phyloP scores from a whole-genome alignment of 2,113 vertebrate species.

The Platichthys flesus region DNA sequence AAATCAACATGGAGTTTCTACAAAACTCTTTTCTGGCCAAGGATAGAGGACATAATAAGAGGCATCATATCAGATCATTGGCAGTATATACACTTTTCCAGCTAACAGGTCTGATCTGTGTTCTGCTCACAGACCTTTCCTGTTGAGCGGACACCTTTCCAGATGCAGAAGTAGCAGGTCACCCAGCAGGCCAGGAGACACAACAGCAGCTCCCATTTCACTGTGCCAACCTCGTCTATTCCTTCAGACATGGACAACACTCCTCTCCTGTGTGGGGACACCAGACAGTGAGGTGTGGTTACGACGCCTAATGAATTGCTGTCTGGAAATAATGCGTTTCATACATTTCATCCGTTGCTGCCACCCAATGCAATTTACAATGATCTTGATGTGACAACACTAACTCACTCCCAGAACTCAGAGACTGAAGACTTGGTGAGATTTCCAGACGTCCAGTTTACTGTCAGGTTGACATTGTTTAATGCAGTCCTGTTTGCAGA shows the following conservation, averaged over 20 bases:
- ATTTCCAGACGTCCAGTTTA: conserved; percentile 1
- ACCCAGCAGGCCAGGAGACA: no score
- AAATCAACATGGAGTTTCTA: no score
- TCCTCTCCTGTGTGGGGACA: conserved; percentile 79
- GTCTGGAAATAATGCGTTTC: not conserved
- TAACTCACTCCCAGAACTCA: conserved; percentile 76
- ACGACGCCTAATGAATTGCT: not conserved
- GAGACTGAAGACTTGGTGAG: conserved; percentile 41
- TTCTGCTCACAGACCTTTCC: conserved; percentile 58
- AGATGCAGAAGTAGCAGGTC: no score
- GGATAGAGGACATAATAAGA: no score
- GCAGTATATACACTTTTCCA: no score
- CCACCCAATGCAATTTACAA: not conserved
- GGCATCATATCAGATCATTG: no score
- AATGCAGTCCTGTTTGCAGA: conserved; percentile 19
- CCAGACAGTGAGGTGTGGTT: not conserved
- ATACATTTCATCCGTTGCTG: not conserved
- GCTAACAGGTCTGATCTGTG: no score
- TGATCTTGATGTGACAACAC: not conserved
- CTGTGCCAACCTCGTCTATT: no score
- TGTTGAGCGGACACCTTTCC: conserved; percentile 66
- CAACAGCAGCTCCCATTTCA: no score
- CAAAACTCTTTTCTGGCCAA: no score
- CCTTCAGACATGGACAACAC: conserved; percentile 16
- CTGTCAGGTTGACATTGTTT: not conserved